Evolutionary conservation across 1,140 invertebrate species (phyloP), one percentile per base, ranked within the genome.

Genomic region (Drepana arcuata): DNA sequence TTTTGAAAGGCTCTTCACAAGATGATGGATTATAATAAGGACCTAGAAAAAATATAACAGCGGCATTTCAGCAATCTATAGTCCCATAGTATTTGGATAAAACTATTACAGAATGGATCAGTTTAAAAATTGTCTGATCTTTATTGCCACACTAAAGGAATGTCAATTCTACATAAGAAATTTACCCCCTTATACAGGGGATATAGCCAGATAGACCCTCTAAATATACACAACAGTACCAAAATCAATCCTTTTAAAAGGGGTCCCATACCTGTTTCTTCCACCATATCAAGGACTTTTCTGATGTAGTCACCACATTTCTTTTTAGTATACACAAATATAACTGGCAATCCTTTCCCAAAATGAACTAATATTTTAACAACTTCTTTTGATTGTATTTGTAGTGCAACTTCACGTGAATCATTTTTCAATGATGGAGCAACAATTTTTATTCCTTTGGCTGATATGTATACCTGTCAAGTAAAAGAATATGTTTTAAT

Each of bases 291-390:
- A 32, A 95, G 84, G 11, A 86, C 59, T 64, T 88, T 86, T 41
- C 93, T 85, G 41, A 95, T 88, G 50, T 85, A 86, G 9, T 71
- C 79, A 15, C 89, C 92, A 65, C 88, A 89, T 18, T 70, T 83
- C 28, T 85, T 84, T 36, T 87, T 87, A 14, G 91, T 88, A 55
- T 93, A 92, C 55, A 95, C 86, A 79, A 95, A 94, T 33, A 95
- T 75, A 1, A 94, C 88, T 1, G 92, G 90, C 61, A 92, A 83
- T 6, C 77, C 68, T 60, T 89, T 91, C 3, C 89, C 88, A 81
- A 93, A 92, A 83, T 92, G 90, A 30, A 88, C 86, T 44, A 93
- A 78, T 38, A 93, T 86, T 79, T 90, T 92, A 1, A 92, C 85
- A 28, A 93, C 87, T 59, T 92, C 88, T 34, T 78, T 78, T 25